A percentile compares a stretch with the other conserved stretches of the same genome.
phyloP scores from a whole-genome alignment of 2,797 vertebrate genomes.

The Perodicticus potto region DNA sequence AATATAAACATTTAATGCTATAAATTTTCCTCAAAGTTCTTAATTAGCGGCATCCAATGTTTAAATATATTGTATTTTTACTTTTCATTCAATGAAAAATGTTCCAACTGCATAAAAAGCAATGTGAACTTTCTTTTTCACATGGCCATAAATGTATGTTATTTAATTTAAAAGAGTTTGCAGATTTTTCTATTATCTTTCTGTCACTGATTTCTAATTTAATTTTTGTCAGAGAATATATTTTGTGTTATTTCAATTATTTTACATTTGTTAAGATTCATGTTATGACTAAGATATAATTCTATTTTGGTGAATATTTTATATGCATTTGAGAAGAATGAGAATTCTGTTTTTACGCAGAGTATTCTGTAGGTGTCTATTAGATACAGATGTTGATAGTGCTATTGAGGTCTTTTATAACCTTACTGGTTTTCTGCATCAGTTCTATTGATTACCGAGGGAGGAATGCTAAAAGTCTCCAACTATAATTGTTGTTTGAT shows the following conservation, averaged over 20 bases:
- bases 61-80: background rate
- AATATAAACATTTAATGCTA: constrained; percentile 5
- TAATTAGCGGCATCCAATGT: background rate
- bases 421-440: background rate
- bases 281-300: background rate
- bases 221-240: constrained; percentile 2
- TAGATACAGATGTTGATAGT: background rate
- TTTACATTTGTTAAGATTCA: background rate
- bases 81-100: constrained; percentile 3
- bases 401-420: background rate
- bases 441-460: background rate
- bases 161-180: constrained; percentile 8
- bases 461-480: background rate
- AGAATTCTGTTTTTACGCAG: background rate
- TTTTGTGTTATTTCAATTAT: background rate
- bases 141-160: background rate
- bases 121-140: background rate
- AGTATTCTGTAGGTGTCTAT: background rate
- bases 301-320: background rate
- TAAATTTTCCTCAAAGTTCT: background rate
- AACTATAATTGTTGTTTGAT: background rate
- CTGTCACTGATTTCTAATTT: background rate
- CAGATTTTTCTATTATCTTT: background rate
- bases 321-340: background rate
- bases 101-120: background rate